Evolutionary conservation across 53 echinoderm and acorn worm genomes (phyloP).

Genomic region (Actinopyga echinites): DNA sequence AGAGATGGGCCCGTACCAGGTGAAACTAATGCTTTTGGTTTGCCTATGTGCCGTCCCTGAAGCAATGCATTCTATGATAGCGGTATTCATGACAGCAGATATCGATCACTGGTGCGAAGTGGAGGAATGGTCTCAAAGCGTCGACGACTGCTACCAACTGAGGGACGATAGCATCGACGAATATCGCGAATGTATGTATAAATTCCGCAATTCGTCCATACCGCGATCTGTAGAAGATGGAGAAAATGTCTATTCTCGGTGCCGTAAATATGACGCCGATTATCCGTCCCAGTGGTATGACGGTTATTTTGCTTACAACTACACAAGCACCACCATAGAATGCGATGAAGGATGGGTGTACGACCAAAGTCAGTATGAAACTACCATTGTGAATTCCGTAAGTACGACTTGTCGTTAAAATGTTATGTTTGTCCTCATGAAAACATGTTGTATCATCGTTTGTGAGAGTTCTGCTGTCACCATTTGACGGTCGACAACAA

Average conservation of each 20-base stretch:
- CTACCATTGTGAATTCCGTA: constrained; percentile 3
- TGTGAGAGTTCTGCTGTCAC: no score
- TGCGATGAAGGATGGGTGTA: constrained; percentile 42
- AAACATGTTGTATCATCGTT: no score
- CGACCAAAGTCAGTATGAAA: constrained; percentile 30
- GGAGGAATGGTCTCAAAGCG: constrained; percentile 17
- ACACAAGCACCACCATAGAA: background rate
- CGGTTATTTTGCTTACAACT: background rate
- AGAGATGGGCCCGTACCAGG: constrained; percentile 18
- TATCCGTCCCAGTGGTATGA: constrained; percentile 17
- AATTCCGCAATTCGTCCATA: constrained; percentile 31
- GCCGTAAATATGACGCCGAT: constrained; percentile 18
- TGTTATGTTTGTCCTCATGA: no score
- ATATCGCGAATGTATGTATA: background rate
- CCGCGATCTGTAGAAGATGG: constrained; percentile 11
- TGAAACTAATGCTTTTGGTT: background rate
- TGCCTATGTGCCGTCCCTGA: constrained; percentile 18
- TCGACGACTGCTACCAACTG: constrained; percentile 13
- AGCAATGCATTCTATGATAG: constrained; percentile 6
- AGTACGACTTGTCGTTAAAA: background rate
- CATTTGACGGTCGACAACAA: no score
- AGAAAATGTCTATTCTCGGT: background rate
- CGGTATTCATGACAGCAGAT: constrained; percentile 27
- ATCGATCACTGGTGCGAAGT: constrained; percentile 36
- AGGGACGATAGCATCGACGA: constrained; percentile 13